A percentile compares a stretch with the other conserved stretches of the same genome.
Evolutionary conservation across 92 coral and sea anemone genomes (phyloP).

Genomic region (Epizoanthus illoricatus): DNA sequence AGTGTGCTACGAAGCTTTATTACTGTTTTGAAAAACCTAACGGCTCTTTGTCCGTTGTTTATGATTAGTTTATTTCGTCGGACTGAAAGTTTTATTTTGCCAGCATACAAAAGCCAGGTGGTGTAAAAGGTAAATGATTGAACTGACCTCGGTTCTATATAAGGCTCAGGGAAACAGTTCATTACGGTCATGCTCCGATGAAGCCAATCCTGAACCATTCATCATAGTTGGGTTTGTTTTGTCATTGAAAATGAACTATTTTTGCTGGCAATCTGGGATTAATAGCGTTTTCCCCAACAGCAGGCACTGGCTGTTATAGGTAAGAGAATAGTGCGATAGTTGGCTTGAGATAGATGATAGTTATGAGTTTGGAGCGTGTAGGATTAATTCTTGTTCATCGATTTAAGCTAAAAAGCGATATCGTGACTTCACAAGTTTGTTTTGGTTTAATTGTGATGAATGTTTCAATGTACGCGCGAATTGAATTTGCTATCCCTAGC

Average conservation of each 20-base stretch:
- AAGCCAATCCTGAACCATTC: slow-evolving; percentile 15
- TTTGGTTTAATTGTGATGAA: slow-evolving; percentile 13
- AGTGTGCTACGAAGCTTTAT: background rate
- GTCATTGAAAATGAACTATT: background rate
- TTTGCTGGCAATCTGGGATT: background rate
- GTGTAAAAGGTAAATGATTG: background rate
- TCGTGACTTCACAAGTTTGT: slow-evolving; percentile 40
- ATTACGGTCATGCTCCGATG: background rate
- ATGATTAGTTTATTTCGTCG: background rate
- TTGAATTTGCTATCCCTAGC: background rate
- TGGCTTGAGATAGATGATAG: background rate
- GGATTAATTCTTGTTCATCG: background rate
- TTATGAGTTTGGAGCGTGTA: background rate
- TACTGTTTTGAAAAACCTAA: slow-evolving; percentile 7
- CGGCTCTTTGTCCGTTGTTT: slow-evolving; percentile 23
- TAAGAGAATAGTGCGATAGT: background rate
- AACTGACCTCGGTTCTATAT: background rate
- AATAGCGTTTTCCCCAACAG: background rate
- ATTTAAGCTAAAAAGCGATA: background rate
- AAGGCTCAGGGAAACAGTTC: background rate
- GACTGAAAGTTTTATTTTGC: slow-evolving; percentile 5
- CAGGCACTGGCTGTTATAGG: background rate
- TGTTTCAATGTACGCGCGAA: slow-evolving; percentile 18
- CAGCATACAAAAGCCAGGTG: slow-evolving; percentile 26
- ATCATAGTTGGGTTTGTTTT: background rate